Conservation (phyloP, 2,797 vertebrate genomes). For the Sphenopsis melanotis region DNA sequence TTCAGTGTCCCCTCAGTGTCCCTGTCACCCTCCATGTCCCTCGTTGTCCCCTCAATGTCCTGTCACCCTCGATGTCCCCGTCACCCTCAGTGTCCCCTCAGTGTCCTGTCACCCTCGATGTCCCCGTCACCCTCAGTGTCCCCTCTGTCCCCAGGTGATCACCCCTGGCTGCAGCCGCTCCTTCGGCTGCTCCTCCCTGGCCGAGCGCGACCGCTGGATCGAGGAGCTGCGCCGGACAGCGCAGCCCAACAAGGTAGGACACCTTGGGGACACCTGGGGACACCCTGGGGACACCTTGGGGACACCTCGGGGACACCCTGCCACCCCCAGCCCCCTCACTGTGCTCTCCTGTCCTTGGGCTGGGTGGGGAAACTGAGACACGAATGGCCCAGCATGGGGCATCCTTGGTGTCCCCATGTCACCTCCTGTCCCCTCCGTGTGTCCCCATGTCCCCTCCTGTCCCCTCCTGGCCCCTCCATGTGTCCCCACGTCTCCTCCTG, state of each 20-base stretch:
- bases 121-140: too few relatives aligned
- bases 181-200: conserved; percentile 81
- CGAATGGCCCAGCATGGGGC: background rate
- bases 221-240: conserved; percentile 86
- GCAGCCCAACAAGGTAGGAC: conserved; percentile 85
- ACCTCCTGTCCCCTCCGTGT: too few relatives aligned
- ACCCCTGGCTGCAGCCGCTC: background rate
- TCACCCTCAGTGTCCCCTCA: background rate
- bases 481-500: too few relatives aligned
- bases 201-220: conserved; percentile 91
- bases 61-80: too few relatives aligned
- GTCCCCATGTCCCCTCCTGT: background rate
- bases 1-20: too few relatives aligned
- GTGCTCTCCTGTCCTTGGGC: background rate
- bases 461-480: too few relatives aligned
- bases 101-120: too few relatives aligned
- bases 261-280: background rate
- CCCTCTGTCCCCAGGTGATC: background rate
- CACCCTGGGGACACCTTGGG: background rate
- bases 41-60: background rate
- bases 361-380: background rate
- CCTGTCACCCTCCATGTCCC: too few relatives aligned
- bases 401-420: too few relatives aligned
- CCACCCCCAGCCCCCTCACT: background rate
- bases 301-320: background rate